Evolutionary conservation across 1,140 invertebrate genomes (phyloP).

Genomic region (Drosophila serrata): DNA sequence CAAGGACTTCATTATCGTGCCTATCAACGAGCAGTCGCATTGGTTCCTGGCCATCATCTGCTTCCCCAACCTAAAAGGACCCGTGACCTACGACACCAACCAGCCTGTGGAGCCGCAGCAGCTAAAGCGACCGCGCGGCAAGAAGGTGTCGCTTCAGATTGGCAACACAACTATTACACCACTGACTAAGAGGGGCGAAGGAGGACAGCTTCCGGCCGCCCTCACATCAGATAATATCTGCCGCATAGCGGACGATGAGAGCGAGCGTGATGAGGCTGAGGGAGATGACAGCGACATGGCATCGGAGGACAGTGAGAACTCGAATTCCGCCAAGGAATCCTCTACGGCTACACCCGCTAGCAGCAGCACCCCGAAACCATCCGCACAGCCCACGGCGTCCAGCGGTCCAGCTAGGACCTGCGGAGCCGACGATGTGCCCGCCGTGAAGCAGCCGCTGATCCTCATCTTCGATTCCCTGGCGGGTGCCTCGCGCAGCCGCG

Average conservation of each 20-base stretch:
- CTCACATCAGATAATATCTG: conserved; percentile 85
- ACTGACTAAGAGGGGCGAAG: conserved; percentile 86
- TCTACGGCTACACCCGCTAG: neutral
- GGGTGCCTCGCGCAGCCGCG: conserved; percentile 91
- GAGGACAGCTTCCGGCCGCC: conserved; percentile 66
- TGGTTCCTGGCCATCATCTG: conserved; percentile 99
- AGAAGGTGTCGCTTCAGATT: conserved; percentile 86
- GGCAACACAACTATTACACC: conserved; percentile 90
- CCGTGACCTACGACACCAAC: conserved; percentile 86
- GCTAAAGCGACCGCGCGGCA: conserved; percentile 86
- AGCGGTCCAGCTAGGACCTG: conserved; percentile 33
- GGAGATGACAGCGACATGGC: conserved; percentile 89
- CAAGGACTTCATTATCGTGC: conserved; percentile 98
- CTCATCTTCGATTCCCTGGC: conserved; percentile 97
- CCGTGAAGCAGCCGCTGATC: conserved; percentile 91
- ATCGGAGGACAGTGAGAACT: conserved; percentile 88
- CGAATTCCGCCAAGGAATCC: conserved; percentile 68
- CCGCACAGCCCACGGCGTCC: neutral
- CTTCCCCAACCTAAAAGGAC: conserved; percentile 92
- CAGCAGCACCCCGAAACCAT: conserved; percentile 5
- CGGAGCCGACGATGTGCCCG: conserved; percentile 51
- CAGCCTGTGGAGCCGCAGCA: conserved; percentile 86
- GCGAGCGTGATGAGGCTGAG: conserved; percentile 93
- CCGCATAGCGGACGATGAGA: conserved; percentile 89
- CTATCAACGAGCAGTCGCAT: conserved; percentile 98